Percentiles rank a stretch among this genome's conserved stretches.
phyloP scores from a whole-genome alignment of 2,888 invertebrate species.

The Drosophila robusta region DNA sequence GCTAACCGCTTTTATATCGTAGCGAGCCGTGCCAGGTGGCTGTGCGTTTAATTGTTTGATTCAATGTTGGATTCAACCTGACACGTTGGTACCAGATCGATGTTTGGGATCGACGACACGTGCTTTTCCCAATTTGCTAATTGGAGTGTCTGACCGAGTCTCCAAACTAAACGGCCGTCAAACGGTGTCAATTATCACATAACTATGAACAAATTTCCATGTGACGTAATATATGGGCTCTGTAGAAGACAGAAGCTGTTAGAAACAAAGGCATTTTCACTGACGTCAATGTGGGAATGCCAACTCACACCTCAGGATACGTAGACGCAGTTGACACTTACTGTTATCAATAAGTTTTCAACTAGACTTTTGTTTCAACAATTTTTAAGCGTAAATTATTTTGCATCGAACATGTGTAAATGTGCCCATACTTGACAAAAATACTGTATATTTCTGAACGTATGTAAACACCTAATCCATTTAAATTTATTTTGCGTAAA shows the following conservation, averaged over 20 bases:
- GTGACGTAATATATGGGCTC: constrained; percentile 1
- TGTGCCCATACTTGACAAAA: background rate
- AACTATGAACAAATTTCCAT: constrained; percentile 21
- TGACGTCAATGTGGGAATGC: constrained; percentile 15
- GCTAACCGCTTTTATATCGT: constrained; percentile 42
- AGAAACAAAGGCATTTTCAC: constrained; percentile 5
- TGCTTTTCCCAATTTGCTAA: constrained; percentile 40
- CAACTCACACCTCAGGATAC: background rate
- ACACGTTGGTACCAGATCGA: constrained; percentile 45
- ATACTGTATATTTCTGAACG: no score
- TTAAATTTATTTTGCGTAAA: no score
- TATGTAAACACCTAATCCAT: no score
- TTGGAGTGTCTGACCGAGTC: constrained; percentile 18
- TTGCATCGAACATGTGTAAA: no score
- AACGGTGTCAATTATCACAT: constrained; percentile 17
- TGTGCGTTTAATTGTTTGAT: constrained; percentile 46
- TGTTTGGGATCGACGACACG: constrained; percentile 17
- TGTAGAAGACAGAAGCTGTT: background rate
- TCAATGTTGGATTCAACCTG: constrained; percentile 44
- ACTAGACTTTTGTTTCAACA: background rate
- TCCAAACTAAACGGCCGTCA: background rate
- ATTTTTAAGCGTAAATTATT: background rate
- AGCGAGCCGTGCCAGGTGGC: constrained; percentile 37
- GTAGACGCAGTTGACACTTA: background rate
- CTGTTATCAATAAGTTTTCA: background rate